Conservation (phyloP, 2,888 invertebrate species). For the Stegophylla sp. region DNA sequence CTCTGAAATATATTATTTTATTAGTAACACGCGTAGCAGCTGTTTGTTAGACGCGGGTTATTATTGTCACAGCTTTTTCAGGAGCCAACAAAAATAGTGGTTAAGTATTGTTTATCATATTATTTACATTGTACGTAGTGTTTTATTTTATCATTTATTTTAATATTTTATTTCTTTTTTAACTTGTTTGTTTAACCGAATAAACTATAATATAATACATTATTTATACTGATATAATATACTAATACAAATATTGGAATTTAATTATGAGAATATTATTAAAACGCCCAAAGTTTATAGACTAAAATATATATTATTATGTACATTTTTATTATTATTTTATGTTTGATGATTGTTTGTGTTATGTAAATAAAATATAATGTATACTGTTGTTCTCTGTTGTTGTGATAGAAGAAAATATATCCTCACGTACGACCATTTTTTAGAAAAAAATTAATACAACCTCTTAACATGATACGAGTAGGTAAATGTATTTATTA, state of each 20-base stretch:
- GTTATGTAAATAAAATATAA: slow-evolving; percentile 53
- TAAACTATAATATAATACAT: slow-evolving; percentile 33
- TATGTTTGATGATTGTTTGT: slow-evolving; percentile 44
- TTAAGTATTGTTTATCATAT: slow-evolving; percentile 33
- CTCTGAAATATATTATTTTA: too few species aligned
- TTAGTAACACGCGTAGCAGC: too few species aligned
- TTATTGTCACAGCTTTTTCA: slow-evolving; percentile 16
- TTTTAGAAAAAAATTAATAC: too few species aligned
- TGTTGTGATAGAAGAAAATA: too few species aligned
- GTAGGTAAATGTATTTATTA: too few species aligned
- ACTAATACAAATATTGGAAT: slow-evolving; percentile 41
- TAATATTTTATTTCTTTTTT: slow-evolving; percentile 18
- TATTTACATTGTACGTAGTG: slow-evolving; percentile 9
- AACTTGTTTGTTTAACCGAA: slow-evolving; percentile 22
- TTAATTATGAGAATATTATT: slow-evolving; percentile 24
- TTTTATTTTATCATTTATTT: neutral
- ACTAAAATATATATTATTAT: slow-evolving; percentile 32
- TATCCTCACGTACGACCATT: too few species aligned
- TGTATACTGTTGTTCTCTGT: slow-evolving; percentile 41
- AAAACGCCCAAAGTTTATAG: slow-evolving; percentile 30
- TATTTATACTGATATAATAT: slow-evolving; percentile 28
- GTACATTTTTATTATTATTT: slow-evolving; percentile 48
- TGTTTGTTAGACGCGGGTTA: slow-evolving; percentile 21
- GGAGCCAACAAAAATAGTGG: neutral
- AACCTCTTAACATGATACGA: too few species aligned